Conservation (phyloP, 2,113 vertebrate species). For the Bos indicus region DNA sequence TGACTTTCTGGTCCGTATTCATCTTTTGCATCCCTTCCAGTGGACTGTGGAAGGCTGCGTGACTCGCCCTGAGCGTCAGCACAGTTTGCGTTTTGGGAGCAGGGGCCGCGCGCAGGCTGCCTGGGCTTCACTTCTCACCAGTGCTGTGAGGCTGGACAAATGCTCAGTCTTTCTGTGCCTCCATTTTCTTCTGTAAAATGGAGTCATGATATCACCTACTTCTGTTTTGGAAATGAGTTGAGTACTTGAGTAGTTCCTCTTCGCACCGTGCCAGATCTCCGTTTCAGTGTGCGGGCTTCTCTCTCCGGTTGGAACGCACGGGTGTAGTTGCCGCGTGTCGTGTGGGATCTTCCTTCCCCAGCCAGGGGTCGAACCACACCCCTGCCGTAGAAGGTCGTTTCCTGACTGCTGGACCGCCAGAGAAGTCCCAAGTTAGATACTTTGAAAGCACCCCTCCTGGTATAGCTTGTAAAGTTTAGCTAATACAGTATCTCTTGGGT, state of each 20-base stretch:
- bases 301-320: background rate
- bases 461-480: background rate
- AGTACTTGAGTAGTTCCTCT: background rate
- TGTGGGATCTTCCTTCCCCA: background rate
- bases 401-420: background rate
- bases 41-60: too few species aligned
- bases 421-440: background rate
- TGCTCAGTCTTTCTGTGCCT: background rate
- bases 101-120: too few species aligned
- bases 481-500: background rate
- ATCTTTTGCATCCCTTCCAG: background rate
- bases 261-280: accelerated
- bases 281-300: accelerated
- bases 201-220: too few species aligned
- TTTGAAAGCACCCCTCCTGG: background rate
- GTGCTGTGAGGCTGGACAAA: background rate
- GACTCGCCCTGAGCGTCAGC: accelerated
- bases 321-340: accelerated
- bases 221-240: background rate
- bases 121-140: background rate
- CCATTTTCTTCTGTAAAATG: background rate
- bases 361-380: background rate
- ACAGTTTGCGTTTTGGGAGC: too few species aligned
- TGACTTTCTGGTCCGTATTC: background rate
- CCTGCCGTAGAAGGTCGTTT: background rate